Conservation (phyloP, 2,888 invertebrate species). For the Oxytorus armatus region DNA sequence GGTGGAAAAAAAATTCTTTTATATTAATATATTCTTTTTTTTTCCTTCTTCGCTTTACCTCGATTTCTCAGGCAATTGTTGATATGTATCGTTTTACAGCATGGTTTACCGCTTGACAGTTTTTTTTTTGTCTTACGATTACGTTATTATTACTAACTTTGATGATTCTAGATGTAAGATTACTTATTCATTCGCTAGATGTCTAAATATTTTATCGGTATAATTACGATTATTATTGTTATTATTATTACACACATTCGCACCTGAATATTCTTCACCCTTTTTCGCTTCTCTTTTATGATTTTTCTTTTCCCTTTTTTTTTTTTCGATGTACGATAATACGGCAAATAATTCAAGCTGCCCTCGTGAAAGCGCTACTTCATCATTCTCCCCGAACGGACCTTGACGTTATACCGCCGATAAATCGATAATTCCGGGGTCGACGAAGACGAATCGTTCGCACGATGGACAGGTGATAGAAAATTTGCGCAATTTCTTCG, state of each 20-base stretch:
- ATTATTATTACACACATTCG: slow-evolving; percentile 35
- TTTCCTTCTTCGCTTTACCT: slow-evolving; percentile 59
- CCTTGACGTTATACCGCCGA: slow-evolving; percentile 63
- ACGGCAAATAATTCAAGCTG: slow-evolving; percentile 63
- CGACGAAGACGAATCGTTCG: slow-evolving; percentile 64
- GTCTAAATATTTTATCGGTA: slow-evolving; percentile 22
- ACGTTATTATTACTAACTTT: slow-evolving; percentile 33
- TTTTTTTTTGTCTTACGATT: slow-evolving; percentile 48
- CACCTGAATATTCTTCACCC: slow-evolving; percentile 13
- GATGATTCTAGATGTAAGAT: slow-evolving; percentile 39
- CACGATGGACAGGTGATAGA: slow-evolving; percentile 36
- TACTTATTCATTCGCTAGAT: slow-evolving; percentile 34
- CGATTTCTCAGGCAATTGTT: slow-evolving; percentile 77
- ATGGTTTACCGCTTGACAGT: slow-evolving; percentile 41
- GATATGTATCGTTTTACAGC: slow-evolving; percentile 79
- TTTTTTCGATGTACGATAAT: slow-evolving; percentile 46
- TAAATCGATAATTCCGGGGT: slow-evolving; percentile 68
- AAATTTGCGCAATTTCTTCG: slow-evolving; percentile 28
- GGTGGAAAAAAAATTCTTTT: slow-evolving; percentile 45
- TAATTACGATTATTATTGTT: slow-evolving; percentile 29
- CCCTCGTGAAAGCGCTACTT: slow-evolving; percentile 45
- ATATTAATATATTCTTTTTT: slow-evolving; percentile 55
- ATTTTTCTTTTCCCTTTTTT: slow-evolving; percentile 29
- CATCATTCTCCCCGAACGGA: slow-evolving; percentile 53
- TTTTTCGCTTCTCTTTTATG: slow-evolving; percentile 9